Evolutionary conservation across 1,140 invertebrate species (phyloP), one percentile per base, ranked within the genome.

Genomic region (Pseudoatta argentina): DNA sequence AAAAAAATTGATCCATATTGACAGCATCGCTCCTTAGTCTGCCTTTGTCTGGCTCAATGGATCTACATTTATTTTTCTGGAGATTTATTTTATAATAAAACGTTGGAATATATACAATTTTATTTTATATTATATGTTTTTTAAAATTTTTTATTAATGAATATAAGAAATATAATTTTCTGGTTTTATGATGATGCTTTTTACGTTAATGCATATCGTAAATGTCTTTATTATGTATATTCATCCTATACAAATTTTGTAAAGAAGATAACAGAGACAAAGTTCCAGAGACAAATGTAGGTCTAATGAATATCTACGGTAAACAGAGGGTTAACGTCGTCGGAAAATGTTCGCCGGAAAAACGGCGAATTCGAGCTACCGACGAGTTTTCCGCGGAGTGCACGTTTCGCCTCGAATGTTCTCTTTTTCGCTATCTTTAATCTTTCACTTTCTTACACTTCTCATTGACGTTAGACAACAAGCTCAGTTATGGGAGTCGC

Each of bases 341-440:
- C 27, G 61, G 44, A n/a, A 66, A 34, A 39, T 1, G 16, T 27
- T 69, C 5, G 8, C n/a, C 30, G 48, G 14, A 39, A 18, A 81
- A 77, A 55, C 18, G 3, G 61, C 27, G 39, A 57, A 66, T 30
- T 66, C 76, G 61, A 5, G 24, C 18, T 30, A 51, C 12, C 76
- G 24, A 51, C 61, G 59, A 78, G 24, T 44, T 59, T 71, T 39
- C 16, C 51, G 64, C 63, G 14, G 48, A 69, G 21, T 81, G 64
- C 77, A 81, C 77, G 63, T 81, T 69, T 81, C 64, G 30, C 51
- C 30, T 7, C 48, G 16, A 81, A 44, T 81, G 48, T 71, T 71
- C 6, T 81, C 30, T 57, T 71, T 27, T 55, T 79, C 14, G 18
- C 61, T 67, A 21, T 39, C 30, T 81, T 55, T 44, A 8, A 81